These are phyloP conservation scores for Chrysomallon squamiferum DNA, from an alignment of 1,140 invertebrate species.

Conservation along the genomic window DNA sequence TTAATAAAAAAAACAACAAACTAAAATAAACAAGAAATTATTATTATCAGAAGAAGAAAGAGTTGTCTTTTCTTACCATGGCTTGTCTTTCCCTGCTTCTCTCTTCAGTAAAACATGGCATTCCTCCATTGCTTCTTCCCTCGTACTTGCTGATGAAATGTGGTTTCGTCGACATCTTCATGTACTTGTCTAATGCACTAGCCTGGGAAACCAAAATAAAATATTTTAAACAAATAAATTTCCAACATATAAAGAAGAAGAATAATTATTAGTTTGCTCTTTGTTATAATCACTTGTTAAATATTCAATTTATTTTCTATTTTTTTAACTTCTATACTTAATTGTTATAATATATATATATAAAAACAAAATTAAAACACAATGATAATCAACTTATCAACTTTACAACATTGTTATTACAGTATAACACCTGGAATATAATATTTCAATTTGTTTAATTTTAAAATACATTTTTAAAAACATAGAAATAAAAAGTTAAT, in stretches of 20 bases:
- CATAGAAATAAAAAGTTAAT: no score
- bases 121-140: slow-evolving; percentile 58
- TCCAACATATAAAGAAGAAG: not conserved
- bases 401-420: no score
- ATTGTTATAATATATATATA: no score
- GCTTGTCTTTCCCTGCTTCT: slow-evolving; percentile 55
- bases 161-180: slow-evolving; percentile 24
- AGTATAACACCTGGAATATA: no score
- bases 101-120: slow-evolving; percentile 62
- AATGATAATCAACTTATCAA: no score
- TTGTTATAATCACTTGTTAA: not conserved
- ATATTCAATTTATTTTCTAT: no score
- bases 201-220: slow-evolving; percentile 22
- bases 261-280: not conserved
- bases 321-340: no score
- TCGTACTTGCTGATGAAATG: slow-evolving; percentile 60
- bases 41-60: not conserved
- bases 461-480: no score
- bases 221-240: not conserved
- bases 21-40: no score
- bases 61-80: slow-evolving; percentile 41
- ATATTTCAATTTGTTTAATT: no score
- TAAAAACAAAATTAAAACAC: no score
- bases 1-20: no score
- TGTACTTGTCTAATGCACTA: slow-evolving; percentile 24